Conservation (phyloP, 1,140 invertebrate species). For the Euwallacea fornicatus region DNA sequence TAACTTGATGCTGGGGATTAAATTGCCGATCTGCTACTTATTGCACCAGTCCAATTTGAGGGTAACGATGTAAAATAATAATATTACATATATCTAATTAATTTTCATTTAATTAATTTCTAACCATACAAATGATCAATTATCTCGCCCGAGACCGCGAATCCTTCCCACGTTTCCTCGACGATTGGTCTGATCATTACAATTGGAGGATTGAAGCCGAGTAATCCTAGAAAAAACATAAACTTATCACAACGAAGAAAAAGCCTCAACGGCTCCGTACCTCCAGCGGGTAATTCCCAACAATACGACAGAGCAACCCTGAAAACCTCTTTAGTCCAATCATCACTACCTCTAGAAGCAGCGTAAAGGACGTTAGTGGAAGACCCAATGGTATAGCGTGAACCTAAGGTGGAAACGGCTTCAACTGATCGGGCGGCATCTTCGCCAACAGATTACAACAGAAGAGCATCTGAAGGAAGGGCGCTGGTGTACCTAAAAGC, state of each 20-base stretch:
- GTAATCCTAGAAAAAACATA: slow-evolving; percentile 39
- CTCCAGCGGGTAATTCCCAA: slow-evolving; percentile 72
- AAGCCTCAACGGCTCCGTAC: background rate
- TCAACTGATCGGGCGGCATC: slow-evolving; percentile 54
- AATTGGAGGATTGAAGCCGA: slow-evolving; percentile 75
- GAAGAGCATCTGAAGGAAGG: slow-evolving; percentile 50
- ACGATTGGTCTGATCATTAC: slow-evolving; percentile 70
- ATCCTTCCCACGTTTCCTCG: slow-evolving; percentile 73
- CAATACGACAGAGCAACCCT: slow-evolving; percentile 74
- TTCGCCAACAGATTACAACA: slow-evolving; percentile 54
- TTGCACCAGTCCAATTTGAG: no score
- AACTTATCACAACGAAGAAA: background rate
- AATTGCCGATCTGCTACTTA: no score
- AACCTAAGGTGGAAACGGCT: slow-evolving; percentile 52
- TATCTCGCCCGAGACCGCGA: slow-evolving; percentile 69
- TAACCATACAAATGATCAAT: slow-evolving; percentile 41
- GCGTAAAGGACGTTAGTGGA: slow-evolving; percentile 64
- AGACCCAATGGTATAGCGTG: slow-evolving; percentile 62
- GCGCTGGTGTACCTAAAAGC: slow-evolving; percentile 53
- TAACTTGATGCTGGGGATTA: no score
- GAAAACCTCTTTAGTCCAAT: slow-evolving; percentile 66
- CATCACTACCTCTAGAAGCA: slow-evolving; percentile 69
- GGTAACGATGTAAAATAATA: background rate
- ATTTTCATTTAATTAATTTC: background rate
- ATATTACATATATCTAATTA: background rate